Evolutionary conservation across 2,113 vertebrate species (phyloP).

Genomic region (Fregata magnificens): DNA sequence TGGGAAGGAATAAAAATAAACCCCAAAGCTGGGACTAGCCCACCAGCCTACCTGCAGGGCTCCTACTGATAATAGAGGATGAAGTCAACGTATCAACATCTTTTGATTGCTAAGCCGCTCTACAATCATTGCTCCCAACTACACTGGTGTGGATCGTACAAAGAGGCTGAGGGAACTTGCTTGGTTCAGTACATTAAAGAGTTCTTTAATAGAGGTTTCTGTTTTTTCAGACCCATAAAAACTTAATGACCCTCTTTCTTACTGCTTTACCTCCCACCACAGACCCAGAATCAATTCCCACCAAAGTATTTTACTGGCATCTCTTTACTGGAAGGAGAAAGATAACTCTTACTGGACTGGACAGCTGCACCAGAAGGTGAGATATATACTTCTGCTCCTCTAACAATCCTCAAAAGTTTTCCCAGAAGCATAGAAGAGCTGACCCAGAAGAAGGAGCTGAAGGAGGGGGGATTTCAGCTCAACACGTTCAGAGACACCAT

Average conservation of each 20-base stretch:
- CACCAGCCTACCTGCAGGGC: background rate
- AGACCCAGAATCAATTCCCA: background rate
- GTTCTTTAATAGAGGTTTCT: background rate
- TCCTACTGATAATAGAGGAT: background rate
- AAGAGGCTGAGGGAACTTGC: background rate
- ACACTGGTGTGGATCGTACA: fast-evolving
- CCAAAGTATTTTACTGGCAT: background rate
- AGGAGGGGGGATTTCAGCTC: background rate
- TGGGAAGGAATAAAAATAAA: background rate
- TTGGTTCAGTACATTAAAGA: background rate
- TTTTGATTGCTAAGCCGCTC: background rate
- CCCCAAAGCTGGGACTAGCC: background rate
- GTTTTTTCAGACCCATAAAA: background rate
- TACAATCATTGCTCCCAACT: background rate
- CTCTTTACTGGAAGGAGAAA: background rate
- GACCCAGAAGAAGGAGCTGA: background rate
- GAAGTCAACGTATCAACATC: background rate
- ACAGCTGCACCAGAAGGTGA: background rate
- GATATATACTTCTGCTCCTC: background rate
- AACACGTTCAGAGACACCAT: background rate
- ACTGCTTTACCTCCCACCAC: background rate
- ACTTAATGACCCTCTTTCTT: background rate
- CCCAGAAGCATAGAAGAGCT: background rate
- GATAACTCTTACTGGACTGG: background rate
- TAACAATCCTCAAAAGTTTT: background rate